phyloP scores from a whole-genome alignment of 2,797 vertebrate species.

The Columba guinea region DNA sequence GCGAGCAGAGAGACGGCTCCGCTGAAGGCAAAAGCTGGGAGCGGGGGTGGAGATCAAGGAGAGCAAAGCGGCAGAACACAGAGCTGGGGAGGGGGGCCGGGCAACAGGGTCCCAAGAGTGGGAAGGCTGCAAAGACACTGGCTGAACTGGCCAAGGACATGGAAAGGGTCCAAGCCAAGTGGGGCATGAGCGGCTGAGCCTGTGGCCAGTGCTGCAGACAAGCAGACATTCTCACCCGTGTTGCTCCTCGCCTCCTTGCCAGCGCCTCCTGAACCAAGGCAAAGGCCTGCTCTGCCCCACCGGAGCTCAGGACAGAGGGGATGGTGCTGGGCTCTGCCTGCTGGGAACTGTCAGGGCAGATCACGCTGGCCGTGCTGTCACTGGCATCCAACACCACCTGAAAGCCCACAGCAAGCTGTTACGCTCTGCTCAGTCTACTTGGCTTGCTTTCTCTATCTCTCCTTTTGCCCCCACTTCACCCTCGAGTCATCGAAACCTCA shows the following conservation, averaged over 20 bases:
- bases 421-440: not conserved
- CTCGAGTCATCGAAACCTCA: too few species aligned
- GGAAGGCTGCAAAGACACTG: not conserved
- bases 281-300: constrained; percentile 48
- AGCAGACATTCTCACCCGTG: constrained; percentile 63
- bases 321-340: not conserved
- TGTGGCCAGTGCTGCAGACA: not conserved
- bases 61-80: not conserved
- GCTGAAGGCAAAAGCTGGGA: not conserved
- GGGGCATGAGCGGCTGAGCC: not conserved
- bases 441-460: not conserved
- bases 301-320: constrained; percentile 9
- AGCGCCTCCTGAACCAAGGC: constrained; percentile 68
- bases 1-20: not conserved
- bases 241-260: constrained; percentile 59
- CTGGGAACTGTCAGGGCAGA: constrained; percentile 8
- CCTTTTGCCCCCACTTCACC: too few species aligned
- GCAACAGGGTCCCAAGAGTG: not conserved
- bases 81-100: not conserved
- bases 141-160: not conserved
- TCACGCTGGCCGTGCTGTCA: constrained; percentile 13
- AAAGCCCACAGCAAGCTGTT: constrained; percentile 55
- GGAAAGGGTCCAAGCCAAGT: not conserved
- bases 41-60: not conserved
- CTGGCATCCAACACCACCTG: constrained; percentile 70